phyloP scores from a whole-genome alignment of 2,113 vertebrate species.

The Crotophaga sulcirostris region DNA sequence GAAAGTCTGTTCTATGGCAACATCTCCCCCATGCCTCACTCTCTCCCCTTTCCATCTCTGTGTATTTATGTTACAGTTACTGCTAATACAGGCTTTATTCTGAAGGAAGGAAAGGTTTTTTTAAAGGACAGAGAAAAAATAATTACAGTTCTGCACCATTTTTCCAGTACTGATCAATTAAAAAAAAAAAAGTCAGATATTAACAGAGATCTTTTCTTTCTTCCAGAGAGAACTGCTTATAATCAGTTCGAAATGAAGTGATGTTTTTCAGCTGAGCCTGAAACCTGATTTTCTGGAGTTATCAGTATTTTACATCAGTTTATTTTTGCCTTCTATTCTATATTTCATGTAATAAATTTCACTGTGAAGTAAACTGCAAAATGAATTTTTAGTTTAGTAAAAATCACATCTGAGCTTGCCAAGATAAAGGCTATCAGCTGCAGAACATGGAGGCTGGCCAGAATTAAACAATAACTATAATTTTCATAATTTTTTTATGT shows the following conservation, averaged over 20 bases:
- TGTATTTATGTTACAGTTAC: neutral
- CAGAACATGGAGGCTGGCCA: neutral
- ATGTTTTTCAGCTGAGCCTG: neutral
- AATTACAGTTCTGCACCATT: neutral
- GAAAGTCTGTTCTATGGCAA: neutral
- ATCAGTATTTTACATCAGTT: neutral
- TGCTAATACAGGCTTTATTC: neutral
- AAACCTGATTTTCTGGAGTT: neutral
- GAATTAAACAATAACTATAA: neutral
- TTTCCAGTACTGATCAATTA: neutral
- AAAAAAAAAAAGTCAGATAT: neutral
- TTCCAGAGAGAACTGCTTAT: neutral
- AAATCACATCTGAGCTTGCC: neutral
- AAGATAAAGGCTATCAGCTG: slow-evolving; percentile 1
- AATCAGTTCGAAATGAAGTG: neutral
- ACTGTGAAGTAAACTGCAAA: neutral
- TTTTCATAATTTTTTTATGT: neutral
- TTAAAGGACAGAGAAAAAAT: neutral
- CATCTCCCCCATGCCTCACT: neutral
- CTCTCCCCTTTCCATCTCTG: neutral
- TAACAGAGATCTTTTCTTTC: neutral
- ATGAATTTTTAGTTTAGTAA: neutral
- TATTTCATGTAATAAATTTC: neutral
- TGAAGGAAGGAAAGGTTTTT: neutral
- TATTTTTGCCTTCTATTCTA: neutral